Conservation (phyloP, 1,140 invertebrate genomes). For the Hylyphantes graminicola region DNA sequence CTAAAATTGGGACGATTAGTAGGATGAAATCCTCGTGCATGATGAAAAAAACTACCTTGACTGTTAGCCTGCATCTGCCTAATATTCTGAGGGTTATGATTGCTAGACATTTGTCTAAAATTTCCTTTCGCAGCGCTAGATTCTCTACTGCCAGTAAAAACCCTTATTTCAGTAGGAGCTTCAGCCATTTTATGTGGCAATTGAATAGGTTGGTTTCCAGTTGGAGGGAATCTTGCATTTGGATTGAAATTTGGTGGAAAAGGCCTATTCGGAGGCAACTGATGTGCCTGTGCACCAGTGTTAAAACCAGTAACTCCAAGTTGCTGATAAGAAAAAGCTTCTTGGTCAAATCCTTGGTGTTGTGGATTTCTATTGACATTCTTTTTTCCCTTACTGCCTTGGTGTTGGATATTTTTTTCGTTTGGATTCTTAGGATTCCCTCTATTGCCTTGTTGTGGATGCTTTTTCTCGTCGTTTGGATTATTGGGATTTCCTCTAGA, state of each 20-base stretch:
- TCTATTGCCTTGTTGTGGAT: conserved; percentile 13
- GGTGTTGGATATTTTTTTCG: not conserved
- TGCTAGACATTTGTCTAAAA: too few species aligned
- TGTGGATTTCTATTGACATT: not conserved
- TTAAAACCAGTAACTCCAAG: too few species aligned
- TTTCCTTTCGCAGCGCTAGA: not conserved
- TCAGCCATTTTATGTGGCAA: not conserved
- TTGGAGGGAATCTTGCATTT: not conserved
- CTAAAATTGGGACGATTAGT: too few species aligned
- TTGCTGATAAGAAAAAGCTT: too few species aligned
- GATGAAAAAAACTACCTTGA: too few species aligned
- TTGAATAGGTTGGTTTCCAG: not conserved
- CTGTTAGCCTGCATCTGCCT: too few species aligned
- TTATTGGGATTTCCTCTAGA: not conserved
- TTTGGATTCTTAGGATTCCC: not conserved
- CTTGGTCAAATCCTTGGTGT: not conserved
- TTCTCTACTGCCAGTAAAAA: conserved; percentile 14
- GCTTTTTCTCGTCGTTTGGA: not conserved
- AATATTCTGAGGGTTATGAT: too few species aligned
- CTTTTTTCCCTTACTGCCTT: not conserved
- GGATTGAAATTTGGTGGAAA: not conserved
- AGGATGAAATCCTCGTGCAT: too few species aligned
- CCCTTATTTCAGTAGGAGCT: conserved; percentile 20
- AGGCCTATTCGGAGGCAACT: too few species aligned
- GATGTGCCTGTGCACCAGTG: too few species aligned